Percentiles rank a stretch among this genome's conserved stretches.
Evolutionary conservation across 2,888 invertebrate genomes (phyloP).

Genomic region (Eilema griseolum): DNA sequence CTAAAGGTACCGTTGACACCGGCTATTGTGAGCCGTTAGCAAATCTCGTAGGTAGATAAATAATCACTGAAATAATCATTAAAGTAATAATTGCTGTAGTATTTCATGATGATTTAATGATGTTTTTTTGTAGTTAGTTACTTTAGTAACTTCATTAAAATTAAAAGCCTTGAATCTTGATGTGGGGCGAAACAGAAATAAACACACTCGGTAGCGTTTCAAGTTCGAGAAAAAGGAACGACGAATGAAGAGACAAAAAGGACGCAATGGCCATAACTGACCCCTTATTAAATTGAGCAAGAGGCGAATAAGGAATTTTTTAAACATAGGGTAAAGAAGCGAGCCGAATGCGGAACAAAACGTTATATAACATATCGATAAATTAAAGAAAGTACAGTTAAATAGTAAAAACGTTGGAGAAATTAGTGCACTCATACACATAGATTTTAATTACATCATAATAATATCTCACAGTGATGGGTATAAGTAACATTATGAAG

Average conservation of each 20-base stretch:
- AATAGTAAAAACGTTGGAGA: neutral
- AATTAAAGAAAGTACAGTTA: neutral
- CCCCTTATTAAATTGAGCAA: neutral
- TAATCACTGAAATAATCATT: neutral
- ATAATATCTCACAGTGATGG: neutral
- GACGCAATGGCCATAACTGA: neutral
- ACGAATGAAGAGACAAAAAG: neutral
- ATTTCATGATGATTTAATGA: neutral
- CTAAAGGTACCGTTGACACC: constrained; percentile 29
- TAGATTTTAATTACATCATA: constrained; percentile 1
- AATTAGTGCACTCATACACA: constrained; percentile 6
- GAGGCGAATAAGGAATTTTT: neutral
- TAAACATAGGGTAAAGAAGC: neutral
- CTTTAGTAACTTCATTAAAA: too few relatives aligned
- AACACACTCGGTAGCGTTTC: neutral
- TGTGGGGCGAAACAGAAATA: neutral
- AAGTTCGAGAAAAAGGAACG: neutral
- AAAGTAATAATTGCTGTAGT: neutral
- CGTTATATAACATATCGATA: neutral
- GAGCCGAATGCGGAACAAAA: neutral
- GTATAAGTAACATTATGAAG: constrained; percentile 7
- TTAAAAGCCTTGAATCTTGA: too few relatives aligned
- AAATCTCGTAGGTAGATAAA: neutral
- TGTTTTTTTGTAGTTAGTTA: neutral
- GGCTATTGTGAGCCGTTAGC: constrained; percentile 19